Evolutionary conservation across 2,113 vertebrate species (phyloP).

Genomic region (Calypte anna): DNA sequence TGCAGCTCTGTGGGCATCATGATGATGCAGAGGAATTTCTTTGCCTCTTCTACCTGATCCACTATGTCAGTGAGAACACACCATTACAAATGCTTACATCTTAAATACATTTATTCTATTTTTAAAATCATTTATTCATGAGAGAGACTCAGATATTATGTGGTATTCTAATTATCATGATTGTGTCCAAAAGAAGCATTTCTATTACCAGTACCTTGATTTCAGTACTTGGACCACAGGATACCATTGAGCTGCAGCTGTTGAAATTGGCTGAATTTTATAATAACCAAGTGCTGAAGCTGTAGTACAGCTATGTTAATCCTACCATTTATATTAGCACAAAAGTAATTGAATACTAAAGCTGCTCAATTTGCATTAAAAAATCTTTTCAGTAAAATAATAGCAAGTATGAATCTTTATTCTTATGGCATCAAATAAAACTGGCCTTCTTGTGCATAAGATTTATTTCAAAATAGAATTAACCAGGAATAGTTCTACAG

Average conservation of each 20-base stretch:
- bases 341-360: conserved; percentile 64
- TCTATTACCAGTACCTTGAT: neutral
- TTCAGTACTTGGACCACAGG: conserved; percentile 23
- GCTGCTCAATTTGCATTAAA: conserved; percentile 55
- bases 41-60: neutral
- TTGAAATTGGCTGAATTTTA: conserved; percentile 49
- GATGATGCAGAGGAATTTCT: neutral
- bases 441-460: conserved; percentile 34
- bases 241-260: conserved; percentile 38
- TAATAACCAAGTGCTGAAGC: conserved; percentile 1
- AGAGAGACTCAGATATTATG: neutral
- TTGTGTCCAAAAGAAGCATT: conserved; percentile 3
- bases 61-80: neutral
- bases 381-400: conserved; percentile 60
- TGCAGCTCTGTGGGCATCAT: neutral
- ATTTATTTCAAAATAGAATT: conserved; percentile 65
- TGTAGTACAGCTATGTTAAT: conserved; percentile 17
- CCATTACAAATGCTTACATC: neutral
- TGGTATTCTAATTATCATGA: neutral
- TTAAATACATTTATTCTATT: neutral
- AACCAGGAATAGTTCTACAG: conserved; percentile 28
- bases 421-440: conserved; percentile 47
- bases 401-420: conserved; percentile 41
- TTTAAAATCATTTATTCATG: neutral
- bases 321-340: conserved; percentile 47